Conservation (phyloP, 2,113 vertebrate genomes). For the Corydoras maculifer region DNA sequence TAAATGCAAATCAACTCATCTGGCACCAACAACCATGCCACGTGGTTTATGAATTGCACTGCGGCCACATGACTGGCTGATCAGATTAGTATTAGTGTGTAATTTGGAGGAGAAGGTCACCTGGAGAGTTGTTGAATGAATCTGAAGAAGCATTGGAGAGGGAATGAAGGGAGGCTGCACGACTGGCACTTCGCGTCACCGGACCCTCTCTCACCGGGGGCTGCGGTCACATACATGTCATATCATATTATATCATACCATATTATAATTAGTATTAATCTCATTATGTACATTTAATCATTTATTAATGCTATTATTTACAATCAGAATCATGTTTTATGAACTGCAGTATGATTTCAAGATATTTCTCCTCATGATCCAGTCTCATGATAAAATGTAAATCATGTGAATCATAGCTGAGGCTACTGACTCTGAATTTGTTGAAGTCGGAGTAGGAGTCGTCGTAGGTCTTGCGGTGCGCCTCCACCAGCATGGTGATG, state of each 20-base stretch:
- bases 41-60: no score
- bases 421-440: conserved; percentile 76
- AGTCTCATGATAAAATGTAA: no score
- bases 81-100: no score
- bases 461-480: conserved; percentile 91
- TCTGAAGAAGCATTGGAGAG: conserved; percentile 73
- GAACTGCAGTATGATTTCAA: no score
- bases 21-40: no score
- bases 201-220: conserved; percentile 70
- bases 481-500: conserved; percentile 79
- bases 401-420: neutral
- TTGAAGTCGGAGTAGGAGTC: conserved; percentile 85
- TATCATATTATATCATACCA: no score
- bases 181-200: conserved; percentile 50
- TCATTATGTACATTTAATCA: neutral
- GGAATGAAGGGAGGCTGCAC: conserved; percentile 66
- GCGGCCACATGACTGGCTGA: no score
- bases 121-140: conserved; percentile 72
- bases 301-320: no score
- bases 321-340: no score
- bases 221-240: conserved; percentile 52
- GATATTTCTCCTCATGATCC: no score
- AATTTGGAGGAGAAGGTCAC: conserved; percentile 46
- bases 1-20: no score
- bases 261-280: neutral